Percentiles rank a stretch among this genome's conserved stretches.
These are phyloP conservation scores for Arremon aurantiirostris DNA, from an alignment of 2,797 vertebrate genomes.

Conservation along the genomic window DNA sequence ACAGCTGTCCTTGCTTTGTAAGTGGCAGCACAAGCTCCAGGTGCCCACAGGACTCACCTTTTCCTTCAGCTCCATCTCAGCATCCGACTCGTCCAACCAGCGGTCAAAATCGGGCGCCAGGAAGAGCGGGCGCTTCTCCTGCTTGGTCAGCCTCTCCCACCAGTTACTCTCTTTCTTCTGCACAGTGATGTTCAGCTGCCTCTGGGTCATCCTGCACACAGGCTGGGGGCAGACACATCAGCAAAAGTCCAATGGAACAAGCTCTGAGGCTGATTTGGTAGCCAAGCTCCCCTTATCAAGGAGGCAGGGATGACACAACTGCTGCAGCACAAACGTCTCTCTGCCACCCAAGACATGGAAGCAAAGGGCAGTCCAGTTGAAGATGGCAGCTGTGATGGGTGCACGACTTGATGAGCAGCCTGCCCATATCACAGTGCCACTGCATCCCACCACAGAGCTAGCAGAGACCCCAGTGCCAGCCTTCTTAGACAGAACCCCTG, in stretches of 20 bases:
- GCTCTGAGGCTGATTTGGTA: not conserved
- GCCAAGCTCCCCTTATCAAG: not conserved
- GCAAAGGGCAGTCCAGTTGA: not conserved
- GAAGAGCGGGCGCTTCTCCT: constrained; percentile 90
- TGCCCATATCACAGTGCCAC: not conserved
- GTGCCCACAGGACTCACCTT: constrained; percentile 77
- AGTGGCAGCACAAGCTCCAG: not conserved
- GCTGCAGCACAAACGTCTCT: not conserved
- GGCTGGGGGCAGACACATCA: constrained; percentile 72
- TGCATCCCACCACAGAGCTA: not conserved
- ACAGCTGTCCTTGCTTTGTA: not conserved
- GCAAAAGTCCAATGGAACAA: not conserved
- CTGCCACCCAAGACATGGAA: not conserved
- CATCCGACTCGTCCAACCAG: constrained; percentile 96
- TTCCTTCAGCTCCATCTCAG: constrained; percentile 91
- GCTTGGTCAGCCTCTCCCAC: constrained; percentile 90
- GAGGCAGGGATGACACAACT: not conserved
- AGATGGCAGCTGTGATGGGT: not conserved
- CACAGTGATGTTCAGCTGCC: constrained; percentile 90
- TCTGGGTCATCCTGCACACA: constrained; percentile 85
- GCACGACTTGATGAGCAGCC: not conserved
- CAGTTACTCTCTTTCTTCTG: constrained; percentile 85
- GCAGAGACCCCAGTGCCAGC: not conserved
- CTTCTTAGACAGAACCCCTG: not conserved
- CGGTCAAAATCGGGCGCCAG: constrained; percentile 92